phyloP scores from a whole-genome alignment of 2,113 vertebrate species.

The Phyllostomus discolor region DNA sequence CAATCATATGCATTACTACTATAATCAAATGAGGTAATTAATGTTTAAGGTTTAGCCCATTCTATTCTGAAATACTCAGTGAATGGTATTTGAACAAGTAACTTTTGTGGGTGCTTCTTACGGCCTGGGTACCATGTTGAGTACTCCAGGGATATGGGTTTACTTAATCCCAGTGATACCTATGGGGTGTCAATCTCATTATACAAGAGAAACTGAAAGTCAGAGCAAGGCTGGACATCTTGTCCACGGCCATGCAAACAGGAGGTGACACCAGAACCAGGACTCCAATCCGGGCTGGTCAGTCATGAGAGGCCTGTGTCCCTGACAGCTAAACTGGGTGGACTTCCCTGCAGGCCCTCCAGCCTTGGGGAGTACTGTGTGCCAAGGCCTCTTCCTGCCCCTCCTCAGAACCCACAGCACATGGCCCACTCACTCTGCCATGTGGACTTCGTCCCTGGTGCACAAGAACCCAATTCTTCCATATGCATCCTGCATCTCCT shows the following conservation, averaged over 20 bases:
- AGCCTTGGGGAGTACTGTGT: background rate
- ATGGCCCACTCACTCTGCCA: accelerated
- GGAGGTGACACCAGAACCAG: background rate
- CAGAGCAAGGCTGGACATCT: background rate
- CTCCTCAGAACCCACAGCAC: background rate
- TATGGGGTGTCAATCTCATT: background rate
- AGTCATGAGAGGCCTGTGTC: background rate
- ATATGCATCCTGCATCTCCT: background rate
- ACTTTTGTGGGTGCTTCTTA: background rate
- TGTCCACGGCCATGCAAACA: accelerated
- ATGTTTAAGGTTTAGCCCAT: background rate
- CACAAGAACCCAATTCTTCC: background rate
- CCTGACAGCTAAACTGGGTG: background rate
- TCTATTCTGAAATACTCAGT: background rate
- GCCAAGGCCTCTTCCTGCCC: background rate
- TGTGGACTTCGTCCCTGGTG: background rate
- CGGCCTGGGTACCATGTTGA: accelerated
- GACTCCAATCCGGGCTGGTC: background rate
- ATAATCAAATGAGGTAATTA: background rate
- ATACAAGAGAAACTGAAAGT: background rate
- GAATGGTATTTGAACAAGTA: background rate
- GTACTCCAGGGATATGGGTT: background rate
- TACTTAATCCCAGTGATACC: background rate
- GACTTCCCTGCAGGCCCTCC: background rate
- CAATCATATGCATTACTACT: background rate